Evolutionary conservation across 2,888 invertebrate species (phyloP).

Genomic region (Shargacucullia verbasci): DNA sequence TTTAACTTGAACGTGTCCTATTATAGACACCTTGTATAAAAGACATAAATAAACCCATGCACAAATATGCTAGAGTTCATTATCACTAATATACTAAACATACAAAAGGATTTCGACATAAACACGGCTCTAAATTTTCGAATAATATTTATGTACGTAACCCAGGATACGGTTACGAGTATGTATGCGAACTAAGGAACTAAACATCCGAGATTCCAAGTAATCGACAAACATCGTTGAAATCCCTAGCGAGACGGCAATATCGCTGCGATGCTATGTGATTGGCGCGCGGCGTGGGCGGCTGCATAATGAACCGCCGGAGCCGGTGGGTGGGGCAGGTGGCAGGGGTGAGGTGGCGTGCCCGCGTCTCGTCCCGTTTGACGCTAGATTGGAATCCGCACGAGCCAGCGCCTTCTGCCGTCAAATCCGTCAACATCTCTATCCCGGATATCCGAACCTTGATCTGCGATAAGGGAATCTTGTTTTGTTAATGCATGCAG

Average conservation of each 20-base stretch:
- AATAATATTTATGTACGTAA: slow-evolving; percentile 7
- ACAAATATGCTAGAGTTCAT: not conserved
- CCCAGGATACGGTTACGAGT: slow-evolving; percentile 13
- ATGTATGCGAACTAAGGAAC: slow-evolving; percentile 42
- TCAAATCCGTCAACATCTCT: slow-evolving; percentile 76
- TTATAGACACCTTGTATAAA: too few species aligned
- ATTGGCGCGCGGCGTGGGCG: slow-evolving; percentile 86
- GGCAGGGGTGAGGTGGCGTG: slow-evolving; percentile 45
- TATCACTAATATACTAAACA: not conserved
- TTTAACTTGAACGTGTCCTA: too few species aligned
- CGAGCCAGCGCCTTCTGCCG: slow-evolving; percentile 73
- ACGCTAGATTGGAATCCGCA: slow-evolving; percentile 79
- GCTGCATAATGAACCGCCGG: slow-evolving; percentile 85
- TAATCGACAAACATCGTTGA: slow-evolving; percentile 77
- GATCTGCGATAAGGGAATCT: slow-evolving; percentile 51
- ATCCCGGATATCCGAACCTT: slow-evolving; percentile 58
- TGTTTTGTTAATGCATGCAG: slow-evolving; percentile 29
- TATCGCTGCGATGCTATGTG: slow-evolving; percentile 84
- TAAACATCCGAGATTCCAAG: slow-evolving; percentile 52
- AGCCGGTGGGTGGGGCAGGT: slow-evolving; percentile 62
- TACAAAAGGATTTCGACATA: not conserved
- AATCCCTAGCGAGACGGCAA: slow-evolving; percentile 83
- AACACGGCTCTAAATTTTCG: slow-evolving; percentile 1
- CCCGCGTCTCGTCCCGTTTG: slow-evolving; percentile 66
- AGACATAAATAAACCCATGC: not conserved